Evolutionary conservation across 1,140 invertebrate genomes (phyloP).

Genomic region (Scaptomyza graminum): DNA sequence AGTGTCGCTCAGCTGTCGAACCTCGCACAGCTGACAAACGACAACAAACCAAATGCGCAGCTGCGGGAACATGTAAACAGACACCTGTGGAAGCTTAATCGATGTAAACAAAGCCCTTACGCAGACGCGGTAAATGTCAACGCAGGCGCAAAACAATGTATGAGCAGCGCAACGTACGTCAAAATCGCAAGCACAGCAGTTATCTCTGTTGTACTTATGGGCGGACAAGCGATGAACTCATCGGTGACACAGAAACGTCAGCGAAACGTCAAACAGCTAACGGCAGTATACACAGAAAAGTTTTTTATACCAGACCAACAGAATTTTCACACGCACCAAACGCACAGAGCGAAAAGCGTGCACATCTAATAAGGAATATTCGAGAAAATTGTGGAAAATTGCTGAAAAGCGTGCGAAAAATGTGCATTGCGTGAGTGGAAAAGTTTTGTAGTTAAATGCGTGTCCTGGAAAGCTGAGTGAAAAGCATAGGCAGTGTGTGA

Average conservation of each 20-base stretch:
- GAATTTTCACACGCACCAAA: conserved; percentile 53
- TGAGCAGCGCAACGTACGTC: conserved; percentile 39
- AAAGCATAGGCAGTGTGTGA: not conserved
- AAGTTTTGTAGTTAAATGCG: not conserved
- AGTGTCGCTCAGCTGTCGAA: conserved; percentile 42
- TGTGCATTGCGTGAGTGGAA: conserved; percentile 16
- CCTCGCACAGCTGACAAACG: conserved; percentile 8
- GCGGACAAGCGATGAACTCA: conserved; percentile 37
- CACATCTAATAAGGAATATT: not conserved
- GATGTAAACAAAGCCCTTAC: conserved; percentile 58
- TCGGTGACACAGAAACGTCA: conserved; percentile 73
- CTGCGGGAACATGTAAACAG: conserved; percentile 59
- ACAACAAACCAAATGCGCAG: conserved; percentile 54
- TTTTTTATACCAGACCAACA: conserved; percentile 58
- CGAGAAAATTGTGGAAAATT: not conserved
- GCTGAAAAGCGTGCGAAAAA: conserved; percentile 10
- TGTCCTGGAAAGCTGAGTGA: conserved; percentile 3
- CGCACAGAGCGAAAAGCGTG: conserved; percentile 20
- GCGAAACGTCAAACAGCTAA: conserved; percentile 52
- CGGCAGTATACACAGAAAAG: conserved; percentile 76
- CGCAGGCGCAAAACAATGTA: conserved; percentile 44
- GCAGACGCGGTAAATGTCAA: conserved; percentile 59
- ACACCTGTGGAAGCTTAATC: conserved; percentile 58
- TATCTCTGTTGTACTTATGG: conserved; percentile 24
- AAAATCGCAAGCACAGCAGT: not conserved